A percentile compares a stretch with the other conserved stretches of the same genome.
Conservation (phyloP, 2,888 invertebrate species). For the Ptycholaimellus sp. region DNA sequence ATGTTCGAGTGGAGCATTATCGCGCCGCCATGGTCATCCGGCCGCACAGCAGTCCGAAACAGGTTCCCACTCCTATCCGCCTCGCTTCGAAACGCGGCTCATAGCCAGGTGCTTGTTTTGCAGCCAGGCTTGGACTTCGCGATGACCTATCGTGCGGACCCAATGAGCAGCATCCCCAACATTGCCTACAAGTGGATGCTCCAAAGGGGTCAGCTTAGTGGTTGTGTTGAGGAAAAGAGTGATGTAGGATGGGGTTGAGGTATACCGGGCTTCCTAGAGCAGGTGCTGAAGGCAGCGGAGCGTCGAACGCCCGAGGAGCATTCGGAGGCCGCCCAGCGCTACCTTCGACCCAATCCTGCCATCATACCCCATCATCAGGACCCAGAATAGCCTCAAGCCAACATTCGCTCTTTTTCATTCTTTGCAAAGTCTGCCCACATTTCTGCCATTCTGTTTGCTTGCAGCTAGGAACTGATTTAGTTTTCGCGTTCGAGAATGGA, state of each 20-base stretch:
- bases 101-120: constrained; percentile 2
- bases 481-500: too few relatives aligned
- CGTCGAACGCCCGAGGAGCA: too few relatives aligned
- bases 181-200: constrained; percentile 31
- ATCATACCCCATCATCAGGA: too few relatives aligned
- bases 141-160: constrained; percentile 32
- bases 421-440: too few relatives aligned
- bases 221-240: background rate
- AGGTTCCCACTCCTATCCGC: background rate
- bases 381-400: too few relatives aligned
- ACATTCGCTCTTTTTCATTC: too few relatives aligned
- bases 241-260: constrained; percentile 1
- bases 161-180: constrained; percentile 28
- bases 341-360: too few relatives aligned
- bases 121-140: constrained; percentile 33
- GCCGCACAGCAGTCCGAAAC: constrained; percentile 22
- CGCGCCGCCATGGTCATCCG: constrained; percentile 29
- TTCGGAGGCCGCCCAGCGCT: background rate
- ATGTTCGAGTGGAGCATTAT: constrained; percentile 28
- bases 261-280: constrained; percentile 4
- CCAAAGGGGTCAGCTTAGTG: constrained; percentile 20
- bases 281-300: constrained; percentile 6
- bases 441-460: too few relatives aligned
- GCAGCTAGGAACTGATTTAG: too few relatives aligned
- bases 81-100: background rate